phyloP scores from a whole-genome alignment of 1,140 invertebrate species.

The Hylaeus volcanicus region DNA sequence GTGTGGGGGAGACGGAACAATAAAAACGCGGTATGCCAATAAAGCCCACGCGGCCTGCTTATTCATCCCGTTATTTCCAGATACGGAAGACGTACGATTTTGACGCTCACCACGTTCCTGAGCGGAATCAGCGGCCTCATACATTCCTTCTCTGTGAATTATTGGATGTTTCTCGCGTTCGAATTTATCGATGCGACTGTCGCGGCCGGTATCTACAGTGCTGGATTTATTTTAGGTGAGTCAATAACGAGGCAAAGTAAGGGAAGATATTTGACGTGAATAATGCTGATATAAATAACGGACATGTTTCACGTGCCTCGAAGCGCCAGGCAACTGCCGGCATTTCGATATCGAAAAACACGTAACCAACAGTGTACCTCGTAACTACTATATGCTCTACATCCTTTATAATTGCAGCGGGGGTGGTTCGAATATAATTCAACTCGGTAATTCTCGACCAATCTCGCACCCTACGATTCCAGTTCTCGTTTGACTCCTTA shows the following conservation, averaged over 20 bases:
- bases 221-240: constrained; percentile 83
- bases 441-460: too few relatives aligned
- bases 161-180: constrained; percentile 83
- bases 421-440: too few relatives aligned
- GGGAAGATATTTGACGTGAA: constrained; percentile 43
- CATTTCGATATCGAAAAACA: constrained; percentile 27
- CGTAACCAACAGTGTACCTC: background rate
- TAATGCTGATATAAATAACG: constrained; percentile 45
- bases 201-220: constrained; percentile 84
- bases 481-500: too few relatives aligned
- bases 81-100: constrained; percentile 84
- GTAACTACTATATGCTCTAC: too few relatives aligned
- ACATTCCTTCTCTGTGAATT: constrained; percentile 84
- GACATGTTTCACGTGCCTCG: constrained; percentile 23
- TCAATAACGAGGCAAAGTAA: constrained; percentile 54
- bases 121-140: constrained; percentile 83
- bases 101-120: constrained; percentile 79
- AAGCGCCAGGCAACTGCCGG: background rate
- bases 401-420: too few relatives aligned
- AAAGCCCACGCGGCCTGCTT: background rate
- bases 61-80: constrained; percentile 72
- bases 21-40: constrained; percentile 18
- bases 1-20: background rate
- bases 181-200: constrained; percentile 85
- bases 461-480: too few relatives aligned